These are phyloP conservation scores for Cryptocephalus moraei DNA, from an alignment of 2,888 invertebrate genomes.

Conservation along the genomic window DNA sequence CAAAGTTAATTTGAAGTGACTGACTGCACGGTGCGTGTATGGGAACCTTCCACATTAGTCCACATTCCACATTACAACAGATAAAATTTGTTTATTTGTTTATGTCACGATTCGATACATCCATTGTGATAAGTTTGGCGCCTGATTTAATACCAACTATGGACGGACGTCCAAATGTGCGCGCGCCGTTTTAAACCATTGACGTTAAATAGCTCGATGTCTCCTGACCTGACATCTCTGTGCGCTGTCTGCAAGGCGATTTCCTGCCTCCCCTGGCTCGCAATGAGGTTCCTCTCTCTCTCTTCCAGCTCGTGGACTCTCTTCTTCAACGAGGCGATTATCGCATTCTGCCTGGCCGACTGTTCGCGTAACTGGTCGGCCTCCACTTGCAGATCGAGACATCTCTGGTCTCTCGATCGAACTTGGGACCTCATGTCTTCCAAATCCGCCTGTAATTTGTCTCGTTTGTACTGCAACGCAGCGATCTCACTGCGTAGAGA, in stretches of 20 bases:
- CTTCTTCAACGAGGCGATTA: constrained; percentile 69
- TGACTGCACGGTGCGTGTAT: no score
- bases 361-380: constrained; percentile 71
- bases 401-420: constrained; percentile 59
- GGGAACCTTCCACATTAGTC: no score
- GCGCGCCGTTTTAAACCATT: no score
- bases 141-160: no score
- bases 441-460: constrained; percentile 68
- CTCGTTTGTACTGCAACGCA: constrained; percentile 73
- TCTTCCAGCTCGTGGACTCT: constrained; percentile 72
- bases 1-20: no score
- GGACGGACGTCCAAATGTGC: no score
- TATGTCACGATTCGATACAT: no score
- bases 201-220: no score
- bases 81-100: no score
- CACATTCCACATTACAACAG: no score
- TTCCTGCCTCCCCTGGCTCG: constrained; percentile 50
- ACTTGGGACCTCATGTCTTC: constrained; percentile 52
- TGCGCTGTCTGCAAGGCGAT: constrained; percentile 64
- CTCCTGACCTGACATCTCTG: constrained; percentile 47
- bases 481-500: constrained; percentile 74
- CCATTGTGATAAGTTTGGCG: no score
- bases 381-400: constrained; percentile 69
- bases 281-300: constrained; percentile 59
- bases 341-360: constrained; percentile 69